Evolutionary conservation across 2,797 vertebrate genomes (phyloP), one percentile per base, ranked within the genome.

Genomic region (Falco peregrinus): DNA sequence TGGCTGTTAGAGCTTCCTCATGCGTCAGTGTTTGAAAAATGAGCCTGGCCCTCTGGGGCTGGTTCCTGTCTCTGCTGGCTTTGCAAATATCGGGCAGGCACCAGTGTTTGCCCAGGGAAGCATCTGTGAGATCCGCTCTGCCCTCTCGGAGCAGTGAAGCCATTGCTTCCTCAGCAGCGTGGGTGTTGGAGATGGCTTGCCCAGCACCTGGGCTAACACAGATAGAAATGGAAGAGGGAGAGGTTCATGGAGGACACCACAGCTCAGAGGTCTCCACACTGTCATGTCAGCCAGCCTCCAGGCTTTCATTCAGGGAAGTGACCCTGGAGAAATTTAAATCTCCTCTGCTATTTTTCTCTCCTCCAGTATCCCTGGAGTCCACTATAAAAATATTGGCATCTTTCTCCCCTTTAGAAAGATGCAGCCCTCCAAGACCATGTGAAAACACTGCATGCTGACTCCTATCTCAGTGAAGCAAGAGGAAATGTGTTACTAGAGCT

Each of bases 121-220:
- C 28, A 31, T 0, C 0, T 22, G 47, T 68, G 87, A 26, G 89
- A 22, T 31, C 69, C 59, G 60, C 61, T 70, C 63, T 83, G 63
- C 21, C 56, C 83, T 71, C 43, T 54, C 29, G 17, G 25, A 48
- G 79, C 59, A 24, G 3, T 3, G 41, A 45, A 41, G 33, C 39
- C 0, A 1, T 39, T 2, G 0, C 48, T 63, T 71, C 64, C 86
- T 77, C 3, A 2, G 69, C 48, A 60, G 10, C 0, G 4, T 3
- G 2, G 11, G 20, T 31, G 54, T 54, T 70, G 39, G 16, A 69
- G 69, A 50, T 13, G 35, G 14, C 87, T 71, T 2, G 5, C 25
- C 33, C 48, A 51, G 28, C 54, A 28, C 43, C 37, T 53, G 37
- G 19, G 57, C 22, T 33, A 25, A 48, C 15, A 43, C 9, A 18